Evolutionary conservation across 1,140 invertebrate species (phyloP).

Genomic region (Aphaenogaster ashmeadi): DNA sequence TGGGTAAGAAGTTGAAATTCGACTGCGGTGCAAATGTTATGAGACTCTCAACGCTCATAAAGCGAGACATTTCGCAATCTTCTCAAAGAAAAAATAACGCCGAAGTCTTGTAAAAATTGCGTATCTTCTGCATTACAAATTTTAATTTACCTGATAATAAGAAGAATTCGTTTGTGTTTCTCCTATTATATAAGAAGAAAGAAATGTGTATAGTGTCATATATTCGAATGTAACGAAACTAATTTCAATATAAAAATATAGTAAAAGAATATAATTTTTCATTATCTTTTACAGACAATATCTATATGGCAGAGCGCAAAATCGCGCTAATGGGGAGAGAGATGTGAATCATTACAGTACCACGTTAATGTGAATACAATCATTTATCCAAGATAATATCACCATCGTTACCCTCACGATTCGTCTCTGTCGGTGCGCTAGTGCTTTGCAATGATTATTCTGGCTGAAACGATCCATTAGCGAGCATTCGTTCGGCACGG

Average conservation of each 20-base stretch:
- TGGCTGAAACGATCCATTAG: slow-evolving; percentile 65
- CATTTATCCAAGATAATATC: slow-evolving; percentile 76
- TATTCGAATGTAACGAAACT: background rate
- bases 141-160: background rate
- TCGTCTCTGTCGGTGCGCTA: slow-evolving; percentile 65
- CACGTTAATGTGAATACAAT: slow-evolving; percentile 73
- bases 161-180: background rate
- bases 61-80: slow-evolving; percentile 21
- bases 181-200: background rate
- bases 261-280: background rate
- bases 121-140: slow-evolving; percentile 24
- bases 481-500: slow-evolving; percentile 51
- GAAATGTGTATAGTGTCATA: background rate
- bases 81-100: background rate
- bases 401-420: slow-evolving; percentile 64
- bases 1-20: slow-evolving; percentile 52
- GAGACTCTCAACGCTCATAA: slow-evolving; percentile 32
- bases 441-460: slow-evolving; percentile 72
- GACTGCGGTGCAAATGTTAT: slow-evolving; percentile 45
- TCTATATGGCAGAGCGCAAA: background rate
- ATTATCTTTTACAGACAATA: too few species aligned
- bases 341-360: slow-evolving; percentile 66
- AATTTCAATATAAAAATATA: background rate
- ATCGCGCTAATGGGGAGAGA: slow-evolving; percentile 37
- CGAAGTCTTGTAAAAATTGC: background rate